phyloP scores from a whole-genome alignment of 2,888 invertebrate species.

The Fabriciana adippe region DNA sequence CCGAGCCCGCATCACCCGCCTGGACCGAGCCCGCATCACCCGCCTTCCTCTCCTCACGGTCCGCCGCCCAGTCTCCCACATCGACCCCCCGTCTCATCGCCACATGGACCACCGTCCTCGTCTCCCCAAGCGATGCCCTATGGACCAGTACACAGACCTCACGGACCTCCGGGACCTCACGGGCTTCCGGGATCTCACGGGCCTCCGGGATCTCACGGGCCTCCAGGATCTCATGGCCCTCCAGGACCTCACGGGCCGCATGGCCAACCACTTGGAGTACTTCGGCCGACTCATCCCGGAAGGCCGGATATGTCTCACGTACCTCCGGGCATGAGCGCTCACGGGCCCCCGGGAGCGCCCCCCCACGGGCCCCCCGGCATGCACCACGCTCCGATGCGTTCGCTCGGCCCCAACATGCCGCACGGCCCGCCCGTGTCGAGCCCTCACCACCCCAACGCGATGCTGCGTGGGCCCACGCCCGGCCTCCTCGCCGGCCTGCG shows the following conservation, averaged over 20 bases:
- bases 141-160: not conserved
- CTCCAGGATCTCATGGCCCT: not conserved
- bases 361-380: slow-evolving; percentile 32
- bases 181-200: not conserved
- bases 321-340: slow-evolving; percentile 32
- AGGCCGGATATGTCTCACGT: slow-evolving; percentile 31
- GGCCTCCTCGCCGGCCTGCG: slow-evolving; percentile 31
- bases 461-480: slow-evolving; percentile 30
- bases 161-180: slow-evolving; percentile 16
- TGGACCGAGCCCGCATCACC: slow-evolving; percentile 35
- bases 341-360: slow-evolving; percentile 28
- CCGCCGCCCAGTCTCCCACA: slow-evolving; percentile 39
- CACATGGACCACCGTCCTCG: slow-evolving; percentile 34
- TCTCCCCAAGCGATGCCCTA: slow-evolving; percentile 27
- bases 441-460: slow-evolving; percentile 16
- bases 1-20: slow-evolving; percentile 35
- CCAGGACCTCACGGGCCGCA: slow-evolving; percentile 18
- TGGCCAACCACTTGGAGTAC: slow-evolving; percentile 8
- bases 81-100: slow-evolving; percentile 33
- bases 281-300: slow-evolving; percentile 28
- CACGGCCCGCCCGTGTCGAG: slow-evolving; percentile 34
- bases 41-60: slow-evolving; percentile 23
- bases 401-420: slow-evolving; percentile 29
- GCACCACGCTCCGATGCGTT: slow-evolving; percentile 36
- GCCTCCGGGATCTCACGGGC: slow-evolving; percentile 17